A percentile compares a stretch with the other conserved stretches of the same genome.
phyloP scores from a whole-genome alignment of 1,140 invertebrate genomes.

The Anoplolepis gracilipes region DNA sequence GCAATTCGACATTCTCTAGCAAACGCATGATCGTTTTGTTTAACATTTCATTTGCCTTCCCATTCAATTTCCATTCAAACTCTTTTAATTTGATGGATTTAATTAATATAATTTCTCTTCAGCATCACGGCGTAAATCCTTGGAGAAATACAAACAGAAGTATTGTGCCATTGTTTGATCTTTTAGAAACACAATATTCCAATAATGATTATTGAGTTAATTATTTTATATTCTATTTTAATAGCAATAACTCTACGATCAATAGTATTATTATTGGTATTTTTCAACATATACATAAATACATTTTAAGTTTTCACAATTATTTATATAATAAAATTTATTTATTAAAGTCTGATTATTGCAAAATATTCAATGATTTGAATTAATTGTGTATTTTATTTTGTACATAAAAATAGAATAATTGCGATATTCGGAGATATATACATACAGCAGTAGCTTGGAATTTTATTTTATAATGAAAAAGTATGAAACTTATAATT shows the following conservation, averaged over 20 bases:
- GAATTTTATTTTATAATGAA: neutral
- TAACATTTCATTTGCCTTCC: conserved; percentile 30
- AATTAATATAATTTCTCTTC: neutral
- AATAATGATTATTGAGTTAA: neutral
- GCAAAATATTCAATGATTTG: neutral
- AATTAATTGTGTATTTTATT: conserved; percentile 4
- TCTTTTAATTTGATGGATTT: conserved; percentile 7
- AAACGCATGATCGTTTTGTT: conserved; percentile 45
- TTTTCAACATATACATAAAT: neutral
- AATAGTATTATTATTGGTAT: neutral
- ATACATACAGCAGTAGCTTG: neutral
- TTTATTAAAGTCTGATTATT: neutral
- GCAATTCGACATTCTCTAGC: conserved; percentile 57
- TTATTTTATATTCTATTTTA: neutral
- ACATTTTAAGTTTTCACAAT: neutral
- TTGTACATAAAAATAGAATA: neutral
- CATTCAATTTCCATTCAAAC: conserved; percentile 17
- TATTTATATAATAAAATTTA: neutral
- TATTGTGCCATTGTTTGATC: conserved; percentile 53
- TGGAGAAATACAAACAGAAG: neutral
- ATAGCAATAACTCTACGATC: neutral
- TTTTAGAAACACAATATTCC: conserved; percentile 11
- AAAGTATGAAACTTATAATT: neutral
- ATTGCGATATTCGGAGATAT: neutral
- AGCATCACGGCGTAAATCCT: conserved; percentile 1